phyloP scores from a whole-genome alignment of 2,888 invertebrate genomes.

The Subacronicta megacephala region DNA sequence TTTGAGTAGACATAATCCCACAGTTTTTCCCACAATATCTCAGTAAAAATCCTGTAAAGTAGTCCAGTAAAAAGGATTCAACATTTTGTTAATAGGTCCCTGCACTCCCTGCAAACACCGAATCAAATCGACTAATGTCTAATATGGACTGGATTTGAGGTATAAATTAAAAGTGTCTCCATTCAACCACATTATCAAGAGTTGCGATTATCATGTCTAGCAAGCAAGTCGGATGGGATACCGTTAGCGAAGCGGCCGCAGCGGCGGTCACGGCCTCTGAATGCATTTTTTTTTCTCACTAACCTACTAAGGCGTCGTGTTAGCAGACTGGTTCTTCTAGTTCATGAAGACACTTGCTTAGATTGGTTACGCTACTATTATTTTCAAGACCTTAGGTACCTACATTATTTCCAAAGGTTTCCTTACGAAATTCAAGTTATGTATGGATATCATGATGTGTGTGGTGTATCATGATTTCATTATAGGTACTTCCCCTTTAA shows the following conservation, averaged over 20 bases:
- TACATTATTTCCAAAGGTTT: neutral
- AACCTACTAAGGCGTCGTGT: conserved; percentile 75
- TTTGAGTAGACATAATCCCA: too few relatives aligned
- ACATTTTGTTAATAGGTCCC: too few relatives aligned
- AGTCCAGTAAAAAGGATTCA: too few relatives aligned
- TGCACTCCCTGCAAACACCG: neutral
- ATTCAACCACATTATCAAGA: conserved; percentile 55
- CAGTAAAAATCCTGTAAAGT: too few relatives aligned
- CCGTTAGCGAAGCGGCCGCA: conserved; percentile 72
- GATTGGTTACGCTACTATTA: conserved; percentile 30
- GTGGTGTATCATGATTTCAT: neutral
- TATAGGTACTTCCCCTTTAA: too few relatives aligned
- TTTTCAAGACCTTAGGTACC: conserved; percentile 10
- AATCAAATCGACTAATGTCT: neutral
- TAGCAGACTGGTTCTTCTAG: conserved; percentile 66
- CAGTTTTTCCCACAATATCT: too few relatives aligned
- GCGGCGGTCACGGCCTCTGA: conserved; percentile 72
- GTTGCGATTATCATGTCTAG: conserved; percentile 62
- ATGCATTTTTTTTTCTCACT: conserved; percentile 70
- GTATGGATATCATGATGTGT: too few relatives aligned
- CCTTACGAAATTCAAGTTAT: conserved; percentile 8
- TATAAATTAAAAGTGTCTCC: conserved; percentile 40
- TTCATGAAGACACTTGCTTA: conserved; percentile 30
- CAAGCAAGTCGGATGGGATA: conserved; percentile 62
- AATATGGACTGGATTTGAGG: conserved; percentile 1